Evolutionary conservation across 1,140 invertebrate genomes (phyloP).

Genomic region (Cotesia typhae): DNA sequence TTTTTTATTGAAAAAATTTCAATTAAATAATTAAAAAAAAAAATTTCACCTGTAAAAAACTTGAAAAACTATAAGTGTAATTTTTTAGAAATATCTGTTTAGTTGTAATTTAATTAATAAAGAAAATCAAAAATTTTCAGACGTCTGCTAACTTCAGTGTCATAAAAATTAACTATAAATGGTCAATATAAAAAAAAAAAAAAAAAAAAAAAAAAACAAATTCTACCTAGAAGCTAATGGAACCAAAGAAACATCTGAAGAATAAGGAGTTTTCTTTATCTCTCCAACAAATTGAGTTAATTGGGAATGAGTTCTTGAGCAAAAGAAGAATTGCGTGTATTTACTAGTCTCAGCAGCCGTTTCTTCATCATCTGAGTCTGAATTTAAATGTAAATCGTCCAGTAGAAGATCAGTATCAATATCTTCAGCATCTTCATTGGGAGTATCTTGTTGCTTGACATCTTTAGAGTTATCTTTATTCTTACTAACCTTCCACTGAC

Average conservation of each 20-base stretch:
- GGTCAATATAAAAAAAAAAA: conserved; percentile 31
- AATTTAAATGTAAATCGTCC: conserved; percentile 59
- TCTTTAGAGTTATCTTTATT: conserved; percentile 64
- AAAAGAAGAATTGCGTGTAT: conserved; percentile 85
- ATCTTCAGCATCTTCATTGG: conserved; percentile 43
- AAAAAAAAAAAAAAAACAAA: conserved; percentile 14
- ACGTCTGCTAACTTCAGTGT: no score
- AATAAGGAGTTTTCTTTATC: conserved; percentile 85
- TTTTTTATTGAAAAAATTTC: no score
- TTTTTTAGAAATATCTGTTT: no score
- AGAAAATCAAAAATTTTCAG: no score
- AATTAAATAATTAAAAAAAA: no score
- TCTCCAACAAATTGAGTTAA: conserved; percentile 93
- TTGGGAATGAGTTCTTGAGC: conserved; percentile 96
- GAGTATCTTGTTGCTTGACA: conserved; percentile 48
- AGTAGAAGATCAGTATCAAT: conserved; percentile 57
- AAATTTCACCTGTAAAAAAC: no score
- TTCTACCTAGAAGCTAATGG: conserved; percentile 81
- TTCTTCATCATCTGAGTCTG: conserved; percentile 67
- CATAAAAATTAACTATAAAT: conserved; percentile 32
- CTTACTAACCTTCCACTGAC: conserved; percentile 50
- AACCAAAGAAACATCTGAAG: conserved; percentile 76
- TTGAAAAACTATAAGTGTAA: no score
- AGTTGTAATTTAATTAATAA: no score
- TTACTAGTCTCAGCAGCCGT: conserved; percentile 54